Conservation (phyloP, 2,888 invertebrate species). For the Marasmarcha lunaedactyla region DNA sequence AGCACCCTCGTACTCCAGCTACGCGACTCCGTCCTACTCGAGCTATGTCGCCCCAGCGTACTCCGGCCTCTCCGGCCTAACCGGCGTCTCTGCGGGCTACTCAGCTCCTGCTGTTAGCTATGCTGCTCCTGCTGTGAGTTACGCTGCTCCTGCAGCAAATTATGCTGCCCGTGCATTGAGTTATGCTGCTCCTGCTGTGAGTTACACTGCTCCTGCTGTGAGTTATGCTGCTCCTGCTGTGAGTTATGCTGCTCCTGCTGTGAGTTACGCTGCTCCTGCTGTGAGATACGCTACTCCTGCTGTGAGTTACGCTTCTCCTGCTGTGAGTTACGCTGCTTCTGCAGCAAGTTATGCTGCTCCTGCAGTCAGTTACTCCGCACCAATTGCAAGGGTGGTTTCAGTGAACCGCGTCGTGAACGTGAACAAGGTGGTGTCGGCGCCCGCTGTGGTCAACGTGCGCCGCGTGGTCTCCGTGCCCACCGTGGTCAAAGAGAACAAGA, state of each 20-base stretch:
- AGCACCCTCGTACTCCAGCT: too few relatives aligned
- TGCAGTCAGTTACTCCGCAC: constrained; percentile 3
- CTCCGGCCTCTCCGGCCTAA: too few relatives aligned
- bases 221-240: constrained; percentile 8
- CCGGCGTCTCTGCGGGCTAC: background rate
- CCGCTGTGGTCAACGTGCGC: too few relatives aligned
- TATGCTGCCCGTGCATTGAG: constrained; percentile 7
- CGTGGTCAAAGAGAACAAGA: too few relatives aligned
- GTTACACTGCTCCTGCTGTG: constrained; percentile 9
- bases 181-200: constrained; percentile 7
- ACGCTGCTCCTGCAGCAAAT: constrained; percentile 3
- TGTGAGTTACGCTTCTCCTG: constrained; percentile 6
- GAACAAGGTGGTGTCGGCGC: too few relatives aligned
- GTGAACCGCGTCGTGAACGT: too few relatives aligned
- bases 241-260: constrained; percentile 2
- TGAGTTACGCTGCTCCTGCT: constrained; percentile 2
- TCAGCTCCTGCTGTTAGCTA: constrained; percentile 6
- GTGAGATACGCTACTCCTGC: constrained; percentile 8
- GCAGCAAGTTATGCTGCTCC: constrained; percentile 8
- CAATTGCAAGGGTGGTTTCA: too few relatives aligned
- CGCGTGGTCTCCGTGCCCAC: too few relatives aligned
- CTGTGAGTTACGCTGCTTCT: constrained; percentile 10
- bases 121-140: constrained; percentile 6
- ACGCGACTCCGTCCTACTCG: too few relatives aligned
- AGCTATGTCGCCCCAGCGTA: constrained; percentile 1